phyloP scores from a whole-genome alignment of 2,888 invertebrate species.

The Chromoteleia sp. region DNA sequence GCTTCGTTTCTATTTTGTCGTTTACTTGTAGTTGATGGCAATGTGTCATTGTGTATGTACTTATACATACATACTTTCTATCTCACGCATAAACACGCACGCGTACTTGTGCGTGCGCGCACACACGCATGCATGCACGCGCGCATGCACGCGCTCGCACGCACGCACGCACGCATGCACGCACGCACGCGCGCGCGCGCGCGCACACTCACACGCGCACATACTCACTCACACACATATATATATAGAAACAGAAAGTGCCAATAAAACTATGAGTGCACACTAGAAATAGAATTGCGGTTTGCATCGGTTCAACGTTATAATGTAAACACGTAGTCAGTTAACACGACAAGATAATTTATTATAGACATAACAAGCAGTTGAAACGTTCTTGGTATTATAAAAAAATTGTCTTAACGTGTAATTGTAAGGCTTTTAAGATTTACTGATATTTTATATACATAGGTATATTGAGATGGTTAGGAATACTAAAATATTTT shows the following conservation, averaged over 20 bases:
- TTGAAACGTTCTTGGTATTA: slow-evolving; percentile 33
- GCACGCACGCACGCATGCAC: no score
- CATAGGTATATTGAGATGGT: slow-evolving; percentile 45
- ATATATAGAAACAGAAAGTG: slow-evolving; percentile 39
- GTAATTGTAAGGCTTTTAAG: slow-evolving; percentile 33
- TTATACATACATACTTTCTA: slow-evolving; percentile 27
- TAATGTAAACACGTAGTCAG: slow-evolving; percentile 45
- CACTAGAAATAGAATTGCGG: slow-evolving; percentile 58
- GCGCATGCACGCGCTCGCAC: no score
- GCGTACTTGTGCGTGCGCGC: no score
- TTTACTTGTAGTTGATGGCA: slow-evolving; percentile 18
- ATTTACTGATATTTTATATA: slow-evolving; percentile 51
- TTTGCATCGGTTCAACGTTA: slow-evolving; percentile 47
- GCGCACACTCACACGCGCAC: no score
- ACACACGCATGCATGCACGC: no score
- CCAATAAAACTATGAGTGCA: slow-evolving; percentile 58
- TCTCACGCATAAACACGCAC: no score
- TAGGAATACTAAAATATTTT: slow-evolving; percentile 48
- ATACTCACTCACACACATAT: slow-evolving; percentile 20
- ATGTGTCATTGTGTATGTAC: slow-evolving; percentile 4
- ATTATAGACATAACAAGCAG: slow-evolving; percentile 43
- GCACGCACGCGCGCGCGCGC: no score
- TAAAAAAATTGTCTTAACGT: slow-evolving; percentile 41
- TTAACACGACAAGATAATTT: slow-evolving; percentile 60
- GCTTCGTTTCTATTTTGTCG: slow-evolving; percentile 18